Conservation (phyloP, 2,888 invertebrate genomes). For the Synergus umbraculus region DNA sequence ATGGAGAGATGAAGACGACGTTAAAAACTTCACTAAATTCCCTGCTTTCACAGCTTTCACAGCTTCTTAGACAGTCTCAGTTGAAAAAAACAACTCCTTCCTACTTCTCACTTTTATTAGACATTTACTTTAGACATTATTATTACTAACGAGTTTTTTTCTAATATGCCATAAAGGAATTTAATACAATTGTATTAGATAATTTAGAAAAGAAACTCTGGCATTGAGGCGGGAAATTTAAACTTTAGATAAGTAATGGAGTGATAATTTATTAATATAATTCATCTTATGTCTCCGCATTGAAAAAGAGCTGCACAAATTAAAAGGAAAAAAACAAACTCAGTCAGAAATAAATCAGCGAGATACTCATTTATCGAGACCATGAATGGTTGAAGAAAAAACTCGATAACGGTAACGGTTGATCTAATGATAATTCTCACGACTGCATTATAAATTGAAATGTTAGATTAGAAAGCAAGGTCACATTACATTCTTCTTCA, state of each 20-base stretch:
- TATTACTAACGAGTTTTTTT: not conserved
- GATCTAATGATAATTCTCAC: constrained; percentile 27
- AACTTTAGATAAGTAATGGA: not conserved
- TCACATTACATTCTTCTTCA: constrained; percentile 26
- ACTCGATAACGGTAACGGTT: constrained; percentile 12
- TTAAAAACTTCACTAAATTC: constrained; percentile 8
- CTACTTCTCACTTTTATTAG: not conserved
- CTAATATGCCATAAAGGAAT: not conserved
- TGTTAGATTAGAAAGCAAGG: constrained; percentile 37
- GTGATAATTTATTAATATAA: not conserved
- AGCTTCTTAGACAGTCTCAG: not conserved
- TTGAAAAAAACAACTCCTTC: not conserved
- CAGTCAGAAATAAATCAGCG: constrained; percentile 1
- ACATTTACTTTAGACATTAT: not conserved
- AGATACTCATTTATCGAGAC: constrained; percentile 3
- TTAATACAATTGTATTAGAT: not conserved
- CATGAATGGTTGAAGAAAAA: not conserved
- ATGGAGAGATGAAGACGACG: not conserved
- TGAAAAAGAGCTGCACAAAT: not conserved
- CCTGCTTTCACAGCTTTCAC: not conserved
- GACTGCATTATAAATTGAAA: constrained; percentile 27
- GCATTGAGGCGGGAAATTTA: too few relatives aligned
- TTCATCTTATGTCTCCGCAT: not conserved
- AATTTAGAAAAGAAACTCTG: too few relatives aligned
- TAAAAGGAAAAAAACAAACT: not conserved